phyloP scores from a whole-genome alignment of 2,797 vertebrate genomes.

The Morus bassanus region DNA sequence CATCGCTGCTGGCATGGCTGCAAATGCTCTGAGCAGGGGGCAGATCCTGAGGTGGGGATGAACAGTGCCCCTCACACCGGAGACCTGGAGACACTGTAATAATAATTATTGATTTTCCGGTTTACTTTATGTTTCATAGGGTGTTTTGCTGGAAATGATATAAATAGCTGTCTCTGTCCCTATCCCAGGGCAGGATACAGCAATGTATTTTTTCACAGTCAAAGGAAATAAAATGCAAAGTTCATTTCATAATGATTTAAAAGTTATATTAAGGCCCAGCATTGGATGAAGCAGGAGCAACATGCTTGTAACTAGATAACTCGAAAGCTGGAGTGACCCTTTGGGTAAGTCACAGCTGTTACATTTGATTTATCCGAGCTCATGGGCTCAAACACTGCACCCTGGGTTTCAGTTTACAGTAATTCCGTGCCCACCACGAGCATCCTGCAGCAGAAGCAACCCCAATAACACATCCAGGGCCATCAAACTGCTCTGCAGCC shows the following conservation, averaged over 20 bases:
- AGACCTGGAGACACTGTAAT: neutral
- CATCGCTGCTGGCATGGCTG: accelerated
- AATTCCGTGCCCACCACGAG: neutral
- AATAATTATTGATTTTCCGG: constrained; percentile 53
- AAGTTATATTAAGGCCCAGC: constrained; percentile 60
- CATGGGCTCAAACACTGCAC: neutral
- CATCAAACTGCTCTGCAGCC: neutral
- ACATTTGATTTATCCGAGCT: constrained; percentile 38
- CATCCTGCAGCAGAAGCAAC: neutral
- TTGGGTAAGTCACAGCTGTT: constrained; percentile 49
- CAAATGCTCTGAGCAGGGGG: neutral
- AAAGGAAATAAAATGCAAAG: constrained; percentile 6
- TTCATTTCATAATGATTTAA: neutral
- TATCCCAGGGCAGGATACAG: neutral
- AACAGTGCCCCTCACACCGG: neutral
- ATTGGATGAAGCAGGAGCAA: neutral
- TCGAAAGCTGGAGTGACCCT: neutral
- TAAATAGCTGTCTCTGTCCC: constrained; percentile 30
- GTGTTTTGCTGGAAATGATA: constrained; percentile 35
- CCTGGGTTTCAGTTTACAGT: constrained; percentile 22
- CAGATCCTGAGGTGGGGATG: neutral
- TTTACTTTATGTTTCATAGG: neutral
- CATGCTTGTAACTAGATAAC: constrained; percentile 54
- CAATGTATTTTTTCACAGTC: neutral
- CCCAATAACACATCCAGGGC: neutral